Evolutionary conservation across 2,113 vertebrate genomes (phyloP).

Genomic region (Coryphaenoides rupestris): DNA sequence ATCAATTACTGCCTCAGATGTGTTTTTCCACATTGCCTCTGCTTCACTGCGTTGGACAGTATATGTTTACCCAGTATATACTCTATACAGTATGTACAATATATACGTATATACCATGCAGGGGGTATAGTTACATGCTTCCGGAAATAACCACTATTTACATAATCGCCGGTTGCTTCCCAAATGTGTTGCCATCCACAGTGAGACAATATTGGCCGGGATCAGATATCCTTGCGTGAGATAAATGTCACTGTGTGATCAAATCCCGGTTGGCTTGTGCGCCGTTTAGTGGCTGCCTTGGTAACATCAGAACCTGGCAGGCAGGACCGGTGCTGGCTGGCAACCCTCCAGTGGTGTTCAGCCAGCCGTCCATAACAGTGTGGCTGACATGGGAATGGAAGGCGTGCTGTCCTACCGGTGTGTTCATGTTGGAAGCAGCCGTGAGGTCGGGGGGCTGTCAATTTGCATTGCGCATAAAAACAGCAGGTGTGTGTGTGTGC

Average conservation of each 20-base stretch:
- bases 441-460: neutral
- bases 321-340: neutral
- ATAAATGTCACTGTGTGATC: slow-evolving; percentile 12
- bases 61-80: neutral
- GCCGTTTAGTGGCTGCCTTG: slow-evolving; percentile 3
- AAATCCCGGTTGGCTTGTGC: slow-evolving; percentile 21
- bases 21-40: too few relatives aligned
- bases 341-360: neutral
- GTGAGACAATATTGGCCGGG: slow-evolving; percentile 29
- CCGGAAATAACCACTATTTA: slow-evolving; percentile 17
- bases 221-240: slow-evolving; percentile 35
- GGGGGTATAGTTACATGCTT: neutral
- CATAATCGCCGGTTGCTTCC: slow-evolving; percentile 4
- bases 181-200: slow-evolving; percentile 9
- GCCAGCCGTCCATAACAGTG: neutral
- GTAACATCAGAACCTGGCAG: slow-evolving; percentile 16
- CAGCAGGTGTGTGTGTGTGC: neutral
- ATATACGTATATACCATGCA: too few relatives aligned
- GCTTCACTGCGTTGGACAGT: neutral
- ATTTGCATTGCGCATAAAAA: slow-evolving; percentile 9
- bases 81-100: too few relatives aligned
- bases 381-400: neutral
- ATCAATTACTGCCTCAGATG: too few relatives aligned
- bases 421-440: too few relatives aligned
- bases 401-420: neutral